phyloP scores from a whole-genome alignment of 2,797 vertebrate genomes.

The Sardinella longiceps region DNA sequence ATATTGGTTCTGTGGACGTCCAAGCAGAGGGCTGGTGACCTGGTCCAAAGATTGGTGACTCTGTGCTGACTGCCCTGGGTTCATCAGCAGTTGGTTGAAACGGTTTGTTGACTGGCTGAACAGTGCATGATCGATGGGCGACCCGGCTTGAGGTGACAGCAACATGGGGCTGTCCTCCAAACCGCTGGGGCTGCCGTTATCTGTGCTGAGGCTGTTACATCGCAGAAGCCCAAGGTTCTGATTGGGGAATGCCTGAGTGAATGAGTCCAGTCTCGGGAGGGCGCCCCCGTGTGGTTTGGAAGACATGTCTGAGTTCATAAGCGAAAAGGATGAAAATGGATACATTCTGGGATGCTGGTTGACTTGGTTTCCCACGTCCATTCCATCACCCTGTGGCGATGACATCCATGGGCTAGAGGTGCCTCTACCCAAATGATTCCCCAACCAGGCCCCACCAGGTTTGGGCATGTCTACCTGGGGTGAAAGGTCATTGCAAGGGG shows the following conservation, averaged over 20 bases:
- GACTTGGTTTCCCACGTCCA: constrained; percentile 29
- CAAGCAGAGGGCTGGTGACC: constrained; percentile 77
- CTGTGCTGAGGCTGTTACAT: constrained; percentile 64
- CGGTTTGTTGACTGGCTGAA: background rate
- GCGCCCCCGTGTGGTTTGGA: constrained; percentile 77
- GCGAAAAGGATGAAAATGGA: constrained; percentile 71
- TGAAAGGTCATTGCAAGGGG: constrained; percentile 58
- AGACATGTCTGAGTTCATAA: constrained; percentile 67
- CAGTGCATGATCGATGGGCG: constrained; percentile 55
- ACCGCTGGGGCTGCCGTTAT: constrained; percentile 32
- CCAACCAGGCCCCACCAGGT: constrained; percentile 67
- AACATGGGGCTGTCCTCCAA: constrained; percentile 37
- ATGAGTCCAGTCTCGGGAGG: constrained; percentile 84
- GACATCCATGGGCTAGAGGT: constrained; percentile 74
- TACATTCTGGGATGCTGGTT: constrained; percentile 65
- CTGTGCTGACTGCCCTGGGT: background rate
- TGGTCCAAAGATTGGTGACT: constrained; percentile 56
- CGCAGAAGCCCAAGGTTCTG: constrained; percentile 80
- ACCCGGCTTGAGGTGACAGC: constrained; percentile 63
- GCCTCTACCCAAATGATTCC: constrained; percentile 72
- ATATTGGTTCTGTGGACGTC: constrained; percentile 64
- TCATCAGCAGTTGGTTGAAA: constrained; percentile 6
- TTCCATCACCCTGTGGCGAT: constrained; percentile 52
- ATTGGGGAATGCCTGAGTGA: constrained; percentile 83
- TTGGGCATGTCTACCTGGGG: constrained; percentile 45